phyloP scores from a whole-genome alignment of 2,113 vertebrate genomes.

The Toxotes chatareus region DNA sequence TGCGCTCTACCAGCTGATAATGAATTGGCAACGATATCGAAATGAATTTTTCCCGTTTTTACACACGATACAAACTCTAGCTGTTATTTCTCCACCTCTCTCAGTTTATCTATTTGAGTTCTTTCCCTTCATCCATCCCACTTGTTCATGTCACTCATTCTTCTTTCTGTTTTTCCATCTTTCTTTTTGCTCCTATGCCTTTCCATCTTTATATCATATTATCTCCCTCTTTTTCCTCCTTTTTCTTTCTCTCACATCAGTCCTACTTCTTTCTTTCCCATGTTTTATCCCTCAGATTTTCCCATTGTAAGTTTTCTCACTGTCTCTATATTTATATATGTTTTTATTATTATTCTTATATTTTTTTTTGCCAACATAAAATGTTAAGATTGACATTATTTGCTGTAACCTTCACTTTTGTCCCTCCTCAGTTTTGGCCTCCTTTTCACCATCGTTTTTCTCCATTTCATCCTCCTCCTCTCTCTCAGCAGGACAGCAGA shows the following conservation, averaged over 20 bases:
- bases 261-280: background rate
- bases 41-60: no score
- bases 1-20: no score
- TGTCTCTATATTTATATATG: no score
- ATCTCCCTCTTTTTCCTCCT: background rate
- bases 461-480: conserved; percentile 38
- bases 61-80: background rate
- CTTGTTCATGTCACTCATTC: conserved; percentile 16
- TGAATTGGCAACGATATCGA: background rate
- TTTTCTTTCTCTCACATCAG: conserved; percentile 5
- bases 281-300: background rate
- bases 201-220: conserved; percentile 20
- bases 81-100: background rate
- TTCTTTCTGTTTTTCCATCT: conserved; percentile 7
- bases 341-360: no score
- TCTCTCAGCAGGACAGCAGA: conserved; percentile 60
- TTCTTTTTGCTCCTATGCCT: background rate
- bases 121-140: conserved; percentile 8
- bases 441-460: conserved; percentile 35
- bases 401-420: background rate
- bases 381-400: background rate
- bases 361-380: background rate
- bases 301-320: background rate
- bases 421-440: conserved; percentile 21
- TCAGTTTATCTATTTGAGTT: background rate